A percentile compares a stretch with the other conserved stretches of the same genome.
Conservation (phyloP, 2,888 invertebrate species). For the Brenthis daphne region DNA sequence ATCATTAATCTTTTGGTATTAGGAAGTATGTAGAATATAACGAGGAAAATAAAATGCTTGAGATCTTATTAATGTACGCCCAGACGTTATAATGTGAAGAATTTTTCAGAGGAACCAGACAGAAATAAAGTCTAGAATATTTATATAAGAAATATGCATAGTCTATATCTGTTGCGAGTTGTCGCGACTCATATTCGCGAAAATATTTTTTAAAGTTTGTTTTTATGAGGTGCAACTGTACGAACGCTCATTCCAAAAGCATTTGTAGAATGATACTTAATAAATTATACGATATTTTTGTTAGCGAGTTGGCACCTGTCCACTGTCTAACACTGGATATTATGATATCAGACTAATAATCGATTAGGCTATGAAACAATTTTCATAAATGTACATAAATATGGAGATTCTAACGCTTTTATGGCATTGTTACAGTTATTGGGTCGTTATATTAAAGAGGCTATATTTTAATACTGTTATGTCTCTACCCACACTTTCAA, state of each 20-base stretch:
- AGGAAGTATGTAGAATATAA: conserved; percentile 2
- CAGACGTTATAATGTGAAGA: conserved; percentile 41
- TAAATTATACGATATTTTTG: conserved; percentile 80
- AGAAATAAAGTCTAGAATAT: conserved; percentile 57
- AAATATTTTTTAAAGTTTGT: conserved; percentile 69
- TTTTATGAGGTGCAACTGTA: conserved; percentile 79
- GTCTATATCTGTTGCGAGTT: conserved; percentile 53
- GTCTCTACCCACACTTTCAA: conserved; percentile 30
- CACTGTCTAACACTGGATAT: conserved; percentile 65
- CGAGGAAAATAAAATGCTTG: not conserved
- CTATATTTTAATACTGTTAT: conserved; percentile 27
- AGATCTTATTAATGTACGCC: conserved; percentile 1
- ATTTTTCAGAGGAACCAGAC: conserved; percentile 57
- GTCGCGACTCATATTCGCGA: conserved; percentile 47
- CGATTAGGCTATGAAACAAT: conserved; percentile 51
- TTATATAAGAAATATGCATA: conserved; percentile 51
- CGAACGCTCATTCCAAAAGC: conserved; percentile 62
- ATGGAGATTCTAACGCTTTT: conserved; percentile 9
- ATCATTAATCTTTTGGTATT: not conserved
- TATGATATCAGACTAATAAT: conserved; percentile 62
- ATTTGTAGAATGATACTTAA: conserved; percentile 74
- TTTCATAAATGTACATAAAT: conserved; percentile 40
- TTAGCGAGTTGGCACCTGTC: conserved; percentile 72
- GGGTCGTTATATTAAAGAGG: conserved; percentile 13
- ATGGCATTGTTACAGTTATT: conserved; percentile 23